phyloP scores from a whole-genome alignment of 2,113 vertebrate species.

The Abramis brama region DNA sequence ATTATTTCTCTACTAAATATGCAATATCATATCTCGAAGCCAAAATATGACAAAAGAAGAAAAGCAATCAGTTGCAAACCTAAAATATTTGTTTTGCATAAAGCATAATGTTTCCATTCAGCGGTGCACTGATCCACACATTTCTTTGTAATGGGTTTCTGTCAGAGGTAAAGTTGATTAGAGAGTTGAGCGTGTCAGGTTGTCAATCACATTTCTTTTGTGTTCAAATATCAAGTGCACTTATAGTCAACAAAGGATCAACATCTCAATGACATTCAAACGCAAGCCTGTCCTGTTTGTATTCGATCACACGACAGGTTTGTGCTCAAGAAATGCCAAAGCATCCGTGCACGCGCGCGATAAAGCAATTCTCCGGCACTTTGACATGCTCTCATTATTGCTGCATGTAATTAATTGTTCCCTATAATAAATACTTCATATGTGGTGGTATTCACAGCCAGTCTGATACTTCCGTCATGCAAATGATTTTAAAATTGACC shows the following conservation, averaged over 20 bases:
- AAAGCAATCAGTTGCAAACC: background rate
- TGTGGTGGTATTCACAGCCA: background rate
- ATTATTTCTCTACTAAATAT: background rate
- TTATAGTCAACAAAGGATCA: background rate
- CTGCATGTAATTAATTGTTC: background rate
- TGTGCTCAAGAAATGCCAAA: conserved; percentile 15
- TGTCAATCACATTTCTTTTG: background rate
- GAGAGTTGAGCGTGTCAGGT: background rate
- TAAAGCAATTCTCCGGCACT: background rate
- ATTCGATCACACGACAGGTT: background rate
- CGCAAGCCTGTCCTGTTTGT: background rate
- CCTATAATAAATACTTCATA: background rate
- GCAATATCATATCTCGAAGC: background rate
- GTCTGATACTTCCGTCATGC: background rate
- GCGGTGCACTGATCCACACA: background rate
- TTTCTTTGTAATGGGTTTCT: background rate
- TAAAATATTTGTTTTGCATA: background rate
- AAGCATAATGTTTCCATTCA: background rate
- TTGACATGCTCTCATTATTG: background rate
- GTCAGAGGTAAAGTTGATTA: conserved; percentile 1
- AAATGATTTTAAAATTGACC: background rate
- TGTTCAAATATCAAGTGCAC: background rate
- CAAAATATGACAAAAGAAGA: background rate
- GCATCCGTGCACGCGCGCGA: background rate
- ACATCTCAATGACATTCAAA: background rate